Percentiles rank a stretch among this genome's conserved stretches.
These are phyloP conservation scores for Liopterus haemorrhoidalis DNA, from an alignment of 2,888 invertebrate genomes.

Conservation along the genomic window DNA sequence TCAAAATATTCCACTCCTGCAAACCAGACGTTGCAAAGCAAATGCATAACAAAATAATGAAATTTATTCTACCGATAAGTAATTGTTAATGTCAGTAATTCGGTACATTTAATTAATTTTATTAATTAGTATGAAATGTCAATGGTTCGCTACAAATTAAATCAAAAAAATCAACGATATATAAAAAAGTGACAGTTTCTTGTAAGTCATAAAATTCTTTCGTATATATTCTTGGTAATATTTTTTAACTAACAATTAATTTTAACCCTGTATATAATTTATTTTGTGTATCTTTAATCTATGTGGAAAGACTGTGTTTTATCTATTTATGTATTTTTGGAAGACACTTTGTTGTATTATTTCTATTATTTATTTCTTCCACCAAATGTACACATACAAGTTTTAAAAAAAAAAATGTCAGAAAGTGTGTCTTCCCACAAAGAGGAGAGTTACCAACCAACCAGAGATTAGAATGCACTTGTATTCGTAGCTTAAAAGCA, in stretches of 20 bases:
- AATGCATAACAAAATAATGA: no score
- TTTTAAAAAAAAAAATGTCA: conserved; percentile 52
- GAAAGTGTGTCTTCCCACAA: conserved; percentile 82
- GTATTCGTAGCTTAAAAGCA: conserved; percentile 27
- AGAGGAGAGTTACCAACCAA: conserved; percentile 48
- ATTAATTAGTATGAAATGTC: no score
- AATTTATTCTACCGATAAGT: no score
- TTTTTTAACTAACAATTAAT: conserved; percentile 17
- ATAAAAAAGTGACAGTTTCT: neutral
- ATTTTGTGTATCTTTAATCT: conserved; percentile 60
- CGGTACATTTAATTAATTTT: no score
- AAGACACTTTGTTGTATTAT: conserved; percentile 35
- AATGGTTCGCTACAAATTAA: no score
- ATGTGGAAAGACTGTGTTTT: conserved; percentile 70
- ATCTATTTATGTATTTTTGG: conserved; percentile 47
- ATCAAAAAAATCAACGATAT: no score
- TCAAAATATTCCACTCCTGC: no score
- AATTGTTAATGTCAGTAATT: no score
- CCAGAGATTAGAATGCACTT: conserved; percentile 54
- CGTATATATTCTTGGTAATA: conserved; percentile 4
- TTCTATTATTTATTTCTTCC: conserved; percentile 37
- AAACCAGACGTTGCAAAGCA: no score
- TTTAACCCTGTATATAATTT: conserved; percentile 33
- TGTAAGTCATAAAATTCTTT: conserved; percentile 3
- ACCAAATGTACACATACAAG: conserved; percentile 27